These are phyloP conservation scores for Saturnia japonica DNA, from an alignment of 2,888 invertebrate genomes.

Conservation along the genomic window DNA sequence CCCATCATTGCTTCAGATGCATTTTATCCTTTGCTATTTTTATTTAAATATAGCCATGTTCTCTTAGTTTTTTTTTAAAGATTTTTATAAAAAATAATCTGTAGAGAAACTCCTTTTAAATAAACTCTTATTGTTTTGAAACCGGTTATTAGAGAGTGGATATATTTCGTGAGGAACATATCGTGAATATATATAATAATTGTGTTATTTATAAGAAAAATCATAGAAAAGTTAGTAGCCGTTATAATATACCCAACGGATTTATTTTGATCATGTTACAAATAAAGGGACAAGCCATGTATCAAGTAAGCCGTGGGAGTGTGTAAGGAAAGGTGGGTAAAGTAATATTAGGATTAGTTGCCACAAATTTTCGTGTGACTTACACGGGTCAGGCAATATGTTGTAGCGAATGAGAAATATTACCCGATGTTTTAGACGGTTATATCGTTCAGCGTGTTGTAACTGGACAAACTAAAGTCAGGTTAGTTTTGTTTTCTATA, in stretches of 20 bases:
- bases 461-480: neutral
- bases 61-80: too few species aligned
- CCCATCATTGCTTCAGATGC: too few species aligned
- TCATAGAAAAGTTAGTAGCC: neutral
- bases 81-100: too few species aligned
- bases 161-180: neutral
- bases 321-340: conserved; percentile 18
- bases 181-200: neutral
- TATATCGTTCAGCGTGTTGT: neutral
- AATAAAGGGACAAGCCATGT: conserved; percentile 24
- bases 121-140: too few species aligned
- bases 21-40: too few species aligned
- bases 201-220: neutral
- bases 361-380: conserved; percentile 18
- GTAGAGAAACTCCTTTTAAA: too few species aligned
- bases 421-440: neutral
- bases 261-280: conserved; percentile 7
- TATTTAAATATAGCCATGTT: too few species aligned
- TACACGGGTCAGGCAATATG: conserved; percentile 19
- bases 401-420: conserved; percentile 6
- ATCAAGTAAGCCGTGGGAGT: conserved; percentile 10
- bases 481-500: neutral
- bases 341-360: conserved; percentile 20
- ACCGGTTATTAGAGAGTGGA: too few species aligned
- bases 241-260: neutral